Conservation (phyloP, 2,797 vertebrate species). For the Sebastes oblongus region DNA sequence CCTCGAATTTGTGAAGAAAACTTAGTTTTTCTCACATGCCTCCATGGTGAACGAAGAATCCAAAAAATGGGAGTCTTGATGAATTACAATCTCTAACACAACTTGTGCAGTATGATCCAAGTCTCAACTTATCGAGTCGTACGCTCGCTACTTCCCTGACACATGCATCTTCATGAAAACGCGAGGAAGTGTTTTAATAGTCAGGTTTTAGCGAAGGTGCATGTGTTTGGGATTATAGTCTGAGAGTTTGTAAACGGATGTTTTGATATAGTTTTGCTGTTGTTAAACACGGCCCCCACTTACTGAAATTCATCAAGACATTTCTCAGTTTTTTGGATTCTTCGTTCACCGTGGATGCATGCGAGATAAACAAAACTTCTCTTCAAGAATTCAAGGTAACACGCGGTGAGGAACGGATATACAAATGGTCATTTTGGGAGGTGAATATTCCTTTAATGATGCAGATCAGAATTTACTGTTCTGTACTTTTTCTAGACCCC, state of each 20-base stretch:
- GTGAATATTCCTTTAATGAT: background rate
- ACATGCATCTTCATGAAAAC: background rate
- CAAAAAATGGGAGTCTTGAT: background rate
- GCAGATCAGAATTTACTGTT: background rate
- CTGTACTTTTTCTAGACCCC: too few relatives aligned
- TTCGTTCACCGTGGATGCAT: background rate
- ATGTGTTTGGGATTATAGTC: too few relatives aligned
- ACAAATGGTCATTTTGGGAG: background rate
- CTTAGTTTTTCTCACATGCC: background rate
- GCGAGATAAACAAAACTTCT: background rate
- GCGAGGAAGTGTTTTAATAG: fast-evolving
- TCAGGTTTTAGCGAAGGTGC: too few relatives aligned
- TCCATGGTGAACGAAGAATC: background rate
- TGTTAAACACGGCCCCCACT: too few relatives aligned
- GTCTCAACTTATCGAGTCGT: background rate
- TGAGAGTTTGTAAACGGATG: background rate
- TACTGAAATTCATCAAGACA: background rate
- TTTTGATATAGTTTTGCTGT: background rate
- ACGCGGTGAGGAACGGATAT: fast-evolving
- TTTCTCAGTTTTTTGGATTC: background rate
- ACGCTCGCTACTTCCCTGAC: background rate
- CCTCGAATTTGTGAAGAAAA: background rate
- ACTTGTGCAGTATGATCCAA: too few relatives aligned
- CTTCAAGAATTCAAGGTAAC: background rate
- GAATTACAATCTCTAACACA: too few relatives aligned